A percentile compares a stretch with the other conserved stretches of the same genome.
phyloP scores from a whole-genome alignment of 2,797 vertebrate genomes.

The Semotilus atromaculatus region DNA sequence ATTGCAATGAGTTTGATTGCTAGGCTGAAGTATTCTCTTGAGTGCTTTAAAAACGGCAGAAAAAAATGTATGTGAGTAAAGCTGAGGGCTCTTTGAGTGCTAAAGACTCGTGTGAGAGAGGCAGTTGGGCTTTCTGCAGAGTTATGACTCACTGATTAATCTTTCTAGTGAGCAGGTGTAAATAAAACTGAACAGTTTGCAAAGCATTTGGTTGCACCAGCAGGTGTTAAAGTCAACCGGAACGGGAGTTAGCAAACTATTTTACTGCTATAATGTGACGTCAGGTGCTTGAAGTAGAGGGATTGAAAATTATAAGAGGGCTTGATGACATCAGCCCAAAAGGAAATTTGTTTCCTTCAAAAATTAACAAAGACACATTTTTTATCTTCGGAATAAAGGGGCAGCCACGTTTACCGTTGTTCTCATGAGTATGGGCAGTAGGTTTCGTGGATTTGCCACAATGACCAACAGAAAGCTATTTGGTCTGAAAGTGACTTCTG shows the following conservation, averaged over 20 bases:
- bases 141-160: constrained; percentile 23
- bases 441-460: neutral
- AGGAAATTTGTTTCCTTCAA: neutral
- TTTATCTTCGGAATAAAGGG: neutral
- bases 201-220: neutral
- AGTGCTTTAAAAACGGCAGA: constrained; percentile 34
- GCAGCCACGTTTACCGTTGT: neutral
- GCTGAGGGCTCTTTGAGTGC: constrained; percentile 17
- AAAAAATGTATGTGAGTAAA: constrained; percentile 26
- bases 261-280: neutral
- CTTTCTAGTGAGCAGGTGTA: constrained; percentile 1
- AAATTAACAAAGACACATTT: neutral
- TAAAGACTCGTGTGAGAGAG: constrained; percentile 12
- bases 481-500: neutral
- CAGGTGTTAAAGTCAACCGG: neutral
- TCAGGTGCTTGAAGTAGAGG: neutral
- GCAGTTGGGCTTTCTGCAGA: constrained; percentile 28
- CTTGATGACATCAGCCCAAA: neutral
- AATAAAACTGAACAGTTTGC: neutral
- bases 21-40: constrained; percentile 35
- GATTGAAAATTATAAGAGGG: neutral
- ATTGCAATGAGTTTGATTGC: constrained; percentile 45
- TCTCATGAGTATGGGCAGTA: neutral
- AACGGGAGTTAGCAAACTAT: neutral
- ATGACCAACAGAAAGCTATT: neutral